Evolutionary conservation across 2,797 vertebrate species (phyloP), one percentile per base, ranked within the genome.

Genomic region (Xenops minutus): DNA sequence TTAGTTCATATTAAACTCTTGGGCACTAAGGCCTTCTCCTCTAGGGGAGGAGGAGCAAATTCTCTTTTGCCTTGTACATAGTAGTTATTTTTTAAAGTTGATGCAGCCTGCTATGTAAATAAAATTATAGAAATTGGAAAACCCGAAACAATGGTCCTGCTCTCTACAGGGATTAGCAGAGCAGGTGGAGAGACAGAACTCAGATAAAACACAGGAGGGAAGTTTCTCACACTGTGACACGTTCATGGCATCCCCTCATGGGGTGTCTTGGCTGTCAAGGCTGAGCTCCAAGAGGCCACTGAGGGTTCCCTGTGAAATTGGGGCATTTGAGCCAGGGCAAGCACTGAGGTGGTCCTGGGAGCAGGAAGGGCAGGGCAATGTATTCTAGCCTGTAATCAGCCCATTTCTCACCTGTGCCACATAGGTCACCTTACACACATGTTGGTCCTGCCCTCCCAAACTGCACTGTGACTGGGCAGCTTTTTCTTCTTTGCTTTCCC

Each of bases 231-330:
- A 5, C 6, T 34, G 29, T 17, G 12, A 48, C 10, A 18, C 0
- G 0, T 43, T 49, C 9, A 4, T 41, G 15, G 10, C n/a, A n/a
- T 32, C 10, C 4, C 23, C 23, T 8, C 0, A 0, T 44, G 30
- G 1, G 0, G 26, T 63, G 32, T n/a, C 64, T 89, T 32, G 20
- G 16, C 20, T 30, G 6, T 43, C 52, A 68, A 86, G 37, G 30
- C 41, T 89, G 58, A 84, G 27, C 36, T 76, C 43, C 52, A 68
- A 32, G 43, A 64, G 10, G 19, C 36, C 17, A 1, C 27, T 49
- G 39, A 64, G 8, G 8, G 12, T 49, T 84, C 54, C 6, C 23
- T 7, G 7, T 73, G 48, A 51, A 69, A 32, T 3, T 36, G 23
- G 10, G 30, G 10, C 0, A 0, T 62, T 73, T 81, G 55, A 32